Percentiles rank a stretch among this genome's conserved stretches.
Evolutionary conservation across 2,888 invertebrate genomes (phyloP).

Genomic region (Agrotis ipsilon): DNA sequence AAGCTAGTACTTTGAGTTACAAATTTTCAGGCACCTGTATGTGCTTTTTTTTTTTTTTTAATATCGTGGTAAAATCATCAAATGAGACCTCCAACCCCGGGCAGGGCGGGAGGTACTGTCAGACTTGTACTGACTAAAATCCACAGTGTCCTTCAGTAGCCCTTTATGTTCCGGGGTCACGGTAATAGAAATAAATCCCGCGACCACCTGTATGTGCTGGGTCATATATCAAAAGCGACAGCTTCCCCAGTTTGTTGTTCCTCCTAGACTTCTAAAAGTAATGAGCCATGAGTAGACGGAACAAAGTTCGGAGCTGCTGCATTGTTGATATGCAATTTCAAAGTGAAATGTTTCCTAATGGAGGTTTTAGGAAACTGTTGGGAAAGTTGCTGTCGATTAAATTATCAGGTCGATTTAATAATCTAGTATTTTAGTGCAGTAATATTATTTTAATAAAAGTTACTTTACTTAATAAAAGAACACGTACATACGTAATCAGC

Average conservation of each 20-base stretch:
- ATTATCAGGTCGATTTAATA: not conserved
- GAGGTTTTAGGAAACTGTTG: not conserved
- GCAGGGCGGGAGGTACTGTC: too few species aligned
- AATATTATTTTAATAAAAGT: not conserved
- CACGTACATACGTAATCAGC: conserved; percentile 12
- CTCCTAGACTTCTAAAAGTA: conserved; percentile 29
- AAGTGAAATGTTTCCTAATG: conserved; percentile 22
- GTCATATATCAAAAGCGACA: conserved; percentile 41
- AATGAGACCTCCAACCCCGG: too few species aligned
- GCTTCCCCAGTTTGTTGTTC: conserved; percentile 12
- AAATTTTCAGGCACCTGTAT: conserved; percentile 40
- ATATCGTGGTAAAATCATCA: too few species aligned
- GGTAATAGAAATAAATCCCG: too few species aligned
- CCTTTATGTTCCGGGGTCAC: too few species aligned
- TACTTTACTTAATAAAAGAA: not conserved
- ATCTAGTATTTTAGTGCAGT: not conserved
- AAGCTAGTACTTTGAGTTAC: conserved; percentile 28
- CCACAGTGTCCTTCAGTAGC: too few species aligned
- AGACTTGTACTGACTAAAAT: too few species aligned
- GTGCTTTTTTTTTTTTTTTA: too few species aligned
- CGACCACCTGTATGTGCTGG: conserved; percentile 31
- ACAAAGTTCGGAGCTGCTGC: conserved; percentile 29
- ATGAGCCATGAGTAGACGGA: conserved; percentile 22
- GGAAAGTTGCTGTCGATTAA: not conserved
- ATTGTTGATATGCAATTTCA: conserved; percentile 29